These are phyloP conservation scores for Amaurobius ferox DNA, from an alignment of 2,888 invertebrate genomes.

Conservation along the genomic window DNA sequence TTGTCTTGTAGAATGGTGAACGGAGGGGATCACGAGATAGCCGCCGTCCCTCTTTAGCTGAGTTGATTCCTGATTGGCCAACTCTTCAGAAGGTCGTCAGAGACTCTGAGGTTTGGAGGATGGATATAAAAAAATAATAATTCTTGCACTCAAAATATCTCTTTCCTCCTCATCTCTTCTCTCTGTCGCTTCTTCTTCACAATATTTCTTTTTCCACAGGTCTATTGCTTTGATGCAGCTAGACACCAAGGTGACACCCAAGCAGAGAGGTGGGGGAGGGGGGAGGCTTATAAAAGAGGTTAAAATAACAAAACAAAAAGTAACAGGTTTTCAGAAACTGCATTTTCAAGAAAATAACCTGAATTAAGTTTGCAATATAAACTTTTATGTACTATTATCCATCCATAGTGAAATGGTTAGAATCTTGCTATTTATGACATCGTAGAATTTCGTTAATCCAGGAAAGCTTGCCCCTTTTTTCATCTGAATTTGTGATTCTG, in stretches of 20 bases:
- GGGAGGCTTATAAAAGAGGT: background rate
- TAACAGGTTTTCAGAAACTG: too few species aligned
- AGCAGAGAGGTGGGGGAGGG: too few species aligned
- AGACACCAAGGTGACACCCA: conserved; percentile 3
- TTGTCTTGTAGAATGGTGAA: conserved; percentile 73
- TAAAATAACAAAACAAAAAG: too few species aligned
- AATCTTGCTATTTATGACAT: too few species aligned
- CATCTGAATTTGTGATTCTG: too few species aligned
- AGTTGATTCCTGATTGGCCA: conserved; percentile 87
- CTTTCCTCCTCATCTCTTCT: conserved; percentile 59
- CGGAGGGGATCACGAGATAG: conserved; percentile 71
- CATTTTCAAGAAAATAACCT: too few species aligned
- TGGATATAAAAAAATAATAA: conserved; percentile 49
- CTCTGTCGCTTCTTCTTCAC: conserved; percentile 56
- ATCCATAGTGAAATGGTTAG: too few species aligned
- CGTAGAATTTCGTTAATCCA: too few species aligned
- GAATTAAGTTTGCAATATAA: too few species aligned
- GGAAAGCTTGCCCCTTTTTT: too few species aligned
- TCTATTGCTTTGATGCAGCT: conserved; percentile 34
- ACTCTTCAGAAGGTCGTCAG: conserved; percentile 79
- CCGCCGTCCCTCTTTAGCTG: conserved; percentile 77
- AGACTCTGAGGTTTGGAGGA: conserved; percentile 75
- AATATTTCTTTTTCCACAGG: conserved; percentile 23
- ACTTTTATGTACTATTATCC: too few species aligned
- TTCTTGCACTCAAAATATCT: conserved; percentile 31